Evolutionary conservation across 1,140 invertebrate genomes (phyloP).

Genomic region (Hylaeus anthracinus): DNA sequence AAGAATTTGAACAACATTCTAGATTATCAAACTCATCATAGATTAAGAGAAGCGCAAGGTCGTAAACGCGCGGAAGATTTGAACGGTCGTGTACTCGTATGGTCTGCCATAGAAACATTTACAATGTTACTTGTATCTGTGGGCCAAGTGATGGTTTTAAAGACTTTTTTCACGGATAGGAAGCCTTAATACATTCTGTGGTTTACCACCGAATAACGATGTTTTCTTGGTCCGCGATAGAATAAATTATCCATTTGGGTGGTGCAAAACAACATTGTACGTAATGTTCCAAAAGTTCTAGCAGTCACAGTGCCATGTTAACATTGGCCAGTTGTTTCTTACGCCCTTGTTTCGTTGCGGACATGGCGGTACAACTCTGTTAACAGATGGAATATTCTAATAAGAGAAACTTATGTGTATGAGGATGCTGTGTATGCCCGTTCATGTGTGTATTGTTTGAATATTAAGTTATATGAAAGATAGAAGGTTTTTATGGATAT

Average conservation of each 20-base stretch:
- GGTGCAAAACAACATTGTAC: slow-evolving; percentile 7
- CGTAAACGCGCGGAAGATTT: slow-evolving; percentile 97
- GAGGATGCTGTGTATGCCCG: slow-evolving; percentile 22
- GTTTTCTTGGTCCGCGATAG: slow-evolving; percentile 19
- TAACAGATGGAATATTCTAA: slow-evolving; percentile 10
- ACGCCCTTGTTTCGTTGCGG: background rate
- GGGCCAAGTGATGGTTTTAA: slow-evolving; percentile 94
- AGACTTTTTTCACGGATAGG: slow-evolving; percentile 97
- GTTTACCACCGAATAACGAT: slow-evolving; percentile 35
- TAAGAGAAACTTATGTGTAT: slow-evolving; percentile 1
- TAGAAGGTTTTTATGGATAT: slow-evolving; percentile 28
- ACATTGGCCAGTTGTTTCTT: slow-evolving; percentile 24
- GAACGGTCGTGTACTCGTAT: slow-evolving; percentile 95
- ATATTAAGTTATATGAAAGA: slow-evolving; percentile 41
- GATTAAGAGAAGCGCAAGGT: slow-evolving; percentile 95
- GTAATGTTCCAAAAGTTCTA: slow-evolving; percentile 6
- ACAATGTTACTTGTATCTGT: slow-evolving; percentile 92
- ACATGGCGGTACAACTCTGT: background rate
- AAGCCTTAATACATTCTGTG: slow-evolving; percentile 80
- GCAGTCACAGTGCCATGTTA: slow-evolving; percentile 50
- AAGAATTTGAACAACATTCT: slow-evolving; percentile 92
- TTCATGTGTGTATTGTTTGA: slow-evolving; percentile 30
- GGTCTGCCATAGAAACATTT: slow-evolving; percentile 94
- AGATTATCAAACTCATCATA: slow-evolving; percentile 98
- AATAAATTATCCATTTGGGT: slow-evolving; percentile 24